Evolutionary conservation across 2,797 vertebrate species (phyloP).

Genomic region (Crocidura indochinensis): DNA sequence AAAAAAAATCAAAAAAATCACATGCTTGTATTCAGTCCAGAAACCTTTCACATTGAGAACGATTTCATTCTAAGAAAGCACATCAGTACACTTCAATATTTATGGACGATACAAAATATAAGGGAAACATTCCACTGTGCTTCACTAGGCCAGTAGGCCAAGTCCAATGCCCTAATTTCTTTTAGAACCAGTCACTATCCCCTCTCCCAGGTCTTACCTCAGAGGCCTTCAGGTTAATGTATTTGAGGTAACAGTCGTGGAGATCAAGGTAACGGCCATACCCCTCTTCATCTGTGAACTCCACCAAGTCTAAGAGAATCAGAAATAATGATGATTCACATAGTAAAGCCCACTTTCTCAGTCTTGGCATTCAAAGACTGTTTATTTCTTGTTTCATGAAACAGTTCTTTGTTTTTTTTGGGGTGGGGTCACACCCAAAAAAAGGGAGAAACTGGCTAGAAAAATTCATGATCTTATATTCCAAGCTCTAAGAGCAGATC

Average conservation of each 20-base stretch:
- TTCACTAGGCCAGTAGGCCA: too few species aligned
- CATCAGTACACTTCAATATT: neutral
- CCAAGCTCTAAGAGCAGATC: neutral
- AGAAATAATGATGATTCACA: slow-evolving; percentile 23
- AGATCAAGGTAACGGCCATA: slow-evolving; percentile 98
- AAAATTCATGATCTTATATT: neutral
- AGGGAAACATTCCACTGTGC: neutral
- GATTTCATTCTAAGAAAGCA: slow-evolving; percentile 42
- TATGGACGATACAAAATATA: neutral
- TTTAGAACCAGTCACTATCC: neutral
- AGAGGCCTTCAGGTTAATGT: slow-evolving; percentile 97
- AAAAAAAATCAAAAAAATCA: neutral
- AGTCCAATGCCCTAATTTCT: neutral
- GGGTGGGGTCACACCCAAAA: neutral
- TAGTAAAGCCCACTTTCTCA: neutral
- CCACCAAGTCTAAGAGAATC: slow-evolving; percentile 94
- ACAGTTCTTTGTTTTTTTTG: neutral
- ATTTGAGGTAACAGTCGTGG: slow-evolving; percentile 98
- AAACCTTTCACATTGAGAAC: slow-evolving; percentile 57
- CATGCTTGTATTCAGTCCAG: neutral
- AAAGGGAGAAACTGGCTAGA: neutral
- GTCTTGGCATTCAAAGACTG: slow-evolving; percentile 16
- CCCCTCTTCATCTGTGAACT: slow-evolving; percentile 98
- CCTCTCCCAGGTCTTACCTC: slow-evolving; percentile 90
- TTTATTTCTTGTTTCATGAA: neutral